Base-by-base conservation (phyloP, 2,113 vertebrate genomes). In the Heteronetta atricapilla region DNA sequence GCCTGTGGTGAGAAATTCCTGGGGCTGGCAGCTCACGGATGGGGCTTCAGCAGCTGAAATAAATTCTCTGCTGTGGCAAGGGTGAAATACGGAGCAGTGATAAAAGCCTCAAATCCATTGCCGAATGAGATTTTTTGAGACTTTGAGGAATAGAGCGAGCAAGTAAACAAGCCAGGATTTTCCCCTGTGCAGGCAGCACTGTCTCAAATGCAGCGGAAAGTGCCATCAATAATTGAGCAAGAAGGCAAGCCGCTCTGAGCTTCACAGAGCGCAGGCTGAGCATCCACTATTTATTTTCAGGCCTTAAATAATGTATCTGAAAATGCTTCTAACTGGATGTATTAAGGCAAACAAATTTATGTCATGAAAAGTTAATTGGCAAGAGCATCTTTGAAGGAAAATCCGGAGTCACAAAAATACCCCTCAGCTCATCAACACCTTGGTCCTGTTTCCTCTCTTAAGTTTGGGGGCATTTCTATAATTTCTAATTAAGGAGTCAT, bases 211-310 rank as follows among this genome's bases (percentile, higher is more conserved):
- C 53, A 8, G 60, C 5, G 0, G 63, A 93, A 83, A 95, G 73
- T 3, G 1, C 0, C 0, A 95, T 96, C 93, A 91, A 90, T 96
- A 82, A 89, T 95, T 97, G 85, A 94, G 86, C 8, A 69, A 88
- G 88, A 88, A 86, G 56, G 44, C 50, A 68, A 74, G 23, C 8
- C 0, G 15, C 86, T 89, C 52, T 19, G 48, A 83, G 86, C 84
- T 81, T 75, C 84, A 94, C 72, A 75, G 46, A 75, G 55, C 46
- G 10, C 62, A 84, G 91, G 50, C n/a, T 31, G 31, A 66, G 79
- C 81, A 86, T 91, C 55, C 76, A 92, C 73, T 81, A 95, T 93
- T 96, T 97, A 94, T 97, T 92, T 94, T 85, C 77, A 73, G 34
- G 59, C 72, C 60, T 56, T 94, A 60, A 95, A 72, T 90, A 95